A percentile compares a stretch with the other conserved stretches of the same genome.
Evolutionary conservation across 2,113 vertebrate genomes (phyloP).

Genomic region (Procapra przewalskii): DNA sequence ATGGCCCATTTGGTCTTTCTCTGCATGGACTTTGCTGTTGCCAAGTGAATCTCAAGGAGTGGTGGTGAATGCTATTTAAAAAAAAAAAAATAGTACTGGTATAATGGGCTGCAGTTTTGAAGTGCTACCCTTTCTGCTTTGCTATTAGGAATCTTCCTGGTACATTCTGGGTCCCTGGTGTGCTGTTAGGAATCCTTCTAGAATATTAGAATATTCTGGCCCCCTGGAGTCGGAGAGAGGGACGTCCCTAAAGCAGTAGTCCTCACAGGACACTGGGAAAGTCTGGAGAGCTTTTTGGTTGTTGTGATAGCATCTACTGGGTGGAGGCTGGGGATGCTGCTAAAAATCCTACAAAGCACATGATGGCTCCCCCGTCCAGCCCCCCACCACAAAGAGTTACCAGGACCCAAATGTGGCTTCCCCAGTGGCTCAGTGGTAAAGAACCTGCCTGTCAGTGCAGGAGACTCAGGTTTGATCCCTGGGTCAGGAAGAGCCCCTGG

Average conservation of each 20-base stretch:
- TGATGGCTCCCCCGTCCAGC: fast-evolving
- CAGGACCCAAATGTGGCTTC: not conserved
- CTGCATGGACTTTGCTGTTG: not conserved
- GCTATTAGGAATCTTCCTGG: not conserved
- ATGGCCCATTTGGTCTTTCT: not conserved
- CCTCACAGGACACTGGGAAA: not conserved
- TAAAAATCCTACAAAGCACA: not conserved
- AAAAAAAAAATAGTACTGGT: not conserved
- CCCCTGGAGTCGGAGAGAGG: not conserved
- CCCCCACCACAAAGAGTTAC: not conserved
- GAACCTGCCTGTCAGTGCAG: not conserved
- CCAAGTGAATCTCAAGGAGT: not conserved
- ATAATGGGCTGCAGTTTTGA: not conserved
- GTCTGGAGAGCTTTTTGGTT: not conserved
- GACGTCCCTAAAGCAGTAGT: not conserved
- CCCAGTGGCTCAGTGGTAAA: not conserved
- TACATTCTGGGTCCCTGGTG: not conserved
- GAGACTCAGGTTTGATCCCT: not conserved
- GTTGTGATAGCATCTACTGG: not conserved
- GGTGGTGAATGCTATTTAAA: not conserved
- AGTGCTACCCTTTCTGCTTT: not conserved
- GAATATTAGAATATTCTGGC: not conserved
- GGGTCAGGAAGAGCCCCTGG: not conserved
- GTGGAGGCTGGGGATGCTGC: not conserved
- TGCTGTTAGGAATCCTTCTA: not conserved